Base-by-base conservation (phyloP, 2,888 invertebrate species). In the Melanophora roralis region DNA sequence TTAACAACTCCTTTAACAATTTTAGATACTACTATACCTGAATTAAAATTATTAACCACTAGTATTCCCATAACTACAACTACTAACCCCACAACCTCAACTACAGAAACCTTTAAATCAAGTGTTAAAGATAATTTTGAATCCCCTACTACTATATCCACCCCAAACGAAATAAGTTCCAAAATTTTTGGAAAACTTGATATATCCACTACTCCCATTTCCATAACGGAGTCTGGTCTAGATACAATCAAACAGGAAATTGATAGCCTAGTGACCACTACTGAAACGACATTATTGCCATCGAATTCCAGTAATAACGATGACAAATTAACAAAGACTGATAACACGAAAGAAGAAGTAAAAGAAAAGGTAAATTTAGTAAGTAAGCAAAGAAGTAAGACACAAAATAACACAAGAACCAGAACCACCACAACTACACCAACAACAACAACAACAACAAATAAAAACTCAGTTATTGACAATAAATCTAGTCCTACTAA, bases 331-430 rank as follows among this genome's bases (percentile, higher is more conserved):
- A 71, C 79, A 68, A 83, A 78, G 75, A 83, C 82, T 53, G 79
- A 81, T 21, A 80, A 81, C 47, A 81, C 77, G 78, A 82, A 81
- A 75, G 74, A 74, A 43, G 75, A 76, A 65, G 75, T 88, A 75
- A 73, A 74, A 49, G 75, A 76, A 65, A 73, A 88, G 86, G 87
- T 87, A 87, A 87, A 72, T 80, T 19, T 76, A 80, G 76, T 73
- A 21, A 80, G 68, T 80, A 80, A 80, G 76, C 67, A 80, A 76
- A 76, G 59, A 64, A 49, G 68, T 76, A 76, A 72, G 76, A 69
- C 76, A 68, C 57, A 76, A 59, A 84, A 85, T 75, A 84, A 59
- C 43, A 83, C 82, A 78, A 77, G 82, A 79, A 84, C 82, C 71
- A 80, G 83, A 79, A 82, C 85, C 77, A 84, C 74, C 71, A 68